A percentile compares a stretch with the other conserved stretches of the same genome.
Conservation (phyloP, 2,113 vertebrate genomes). For the Coryphaenoides rupestris region DNA sequence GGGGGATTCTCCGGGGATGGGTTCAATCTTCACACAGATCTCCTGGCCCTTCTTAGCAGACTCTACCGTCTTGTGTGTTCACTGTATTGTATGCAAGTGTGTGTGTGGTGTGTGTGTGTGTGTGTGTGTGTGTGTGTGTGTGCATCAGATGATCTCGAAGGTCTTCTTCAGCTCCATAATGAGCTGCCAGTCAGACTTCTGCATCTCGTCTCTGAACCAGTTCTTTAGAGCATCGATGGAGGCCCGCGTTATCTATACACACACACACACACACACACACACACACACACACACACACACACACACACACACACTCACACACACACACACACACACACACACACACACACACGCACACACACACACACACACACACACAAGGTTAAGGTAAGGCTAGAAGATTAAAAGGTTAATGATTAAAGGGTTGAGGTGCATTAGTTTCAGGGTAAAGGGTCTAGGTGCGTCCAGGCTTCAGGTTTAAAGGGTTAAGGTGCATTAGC, state of each 20-base stretch:
- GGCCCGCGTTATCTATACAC: slow-evolving; percentile 86
- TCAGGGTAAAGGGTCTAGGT: too few relatives aligned
- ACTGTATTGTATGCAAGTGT: slow-evolving; percentile 32
- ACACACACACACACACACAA: background rate
- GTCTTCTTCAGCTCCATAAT: slow-evolving; percentile 99
- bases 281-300: background rate
- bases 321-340: background rate
- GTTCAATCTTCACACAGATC: background rate
- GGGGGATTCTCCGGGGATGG: background rate
- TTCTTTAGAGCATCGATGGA: slow-evolving; percentile 98
- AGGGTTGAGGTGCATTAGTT: background rate
- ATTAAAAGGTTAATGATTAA: too few relatives aligned
- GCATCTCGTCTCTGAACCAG: slow-evolving; percentile 99
- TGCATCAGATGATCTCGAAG: slow-evolving; percentile 90
- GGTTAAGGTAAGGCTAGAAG: too few relatives aligned
- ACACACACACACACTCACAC: background rate
- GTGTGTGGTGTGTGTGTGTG: slow-evolving; percentile 11
- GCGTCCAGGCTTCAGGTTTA: too few relatives aligned
- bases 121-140: slow-evolving; percentile 17
- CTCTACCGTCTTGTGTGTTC: too few relatives aligned
- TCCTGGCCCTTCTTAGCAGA: too few relatives aligned
- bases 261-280: background rate
- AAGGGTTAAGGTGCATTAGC: too few relatives aligned
- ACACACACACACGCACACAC: too few relatives aligned
- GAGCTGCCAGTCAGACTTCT: slow-evolving; percentile 97